These are phyloP conservation scores for Dendroctonus valens DNA, from an alignment of 1,140 invertebrate species.

Conservation along the genomic window DNA sequence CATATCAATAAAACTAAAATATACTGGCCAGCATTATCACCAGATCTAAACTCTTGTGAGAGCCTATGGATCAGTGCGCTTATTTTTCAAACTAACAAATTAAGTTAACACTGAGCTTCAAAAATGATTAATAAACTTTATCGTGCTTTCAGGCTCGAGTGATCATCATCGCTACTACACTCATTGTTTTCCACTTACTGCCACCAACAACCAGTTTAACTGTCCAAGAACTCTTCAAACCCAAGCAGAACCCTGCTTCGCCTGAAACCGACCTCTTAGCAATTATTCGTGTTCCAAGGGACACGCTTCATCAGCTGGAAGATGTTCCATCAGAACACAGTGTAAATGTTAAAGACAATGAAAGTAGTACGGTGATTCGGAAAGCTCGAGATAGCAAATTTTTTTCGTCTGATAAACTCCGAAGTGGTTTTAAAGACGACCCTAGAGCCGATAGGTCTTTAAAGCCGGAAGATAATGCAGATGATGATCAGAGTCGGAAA, in stretches of 20 bases:
- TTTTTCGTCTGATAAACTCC: slow-evolving; percentile 28
- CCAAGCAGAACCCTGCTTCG: neutral
- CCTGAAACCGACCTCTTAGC: slow-evolving; percentile 1
- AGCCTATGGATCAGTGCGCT: too few species aligned
- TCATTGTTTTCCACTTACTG: too few species aligned
- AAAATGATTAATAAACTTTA: too few species aligned
- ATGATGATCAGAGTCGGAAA: slow-evolving; percentile 4
- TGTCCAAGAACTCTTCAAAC: slow-evolving; percentile 23
- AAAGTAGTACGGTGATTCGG: slow-evolving; percentile 14
- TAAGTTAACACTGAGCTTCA: too few species aligned
- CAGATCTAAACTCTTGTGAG: too few species aligned
- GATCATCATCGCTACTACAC: too few species aligned
- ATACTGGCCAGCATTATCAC: too few species aligned
- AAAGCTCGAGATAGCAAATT: slow-evolving; percentile 27
- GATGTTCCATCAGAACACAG: neutral
- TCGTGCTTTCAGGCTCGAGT: too few species aligned
- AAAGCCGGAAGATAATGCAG: slow-evolving; percentile 19
- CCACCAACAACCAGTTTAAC: neutral
- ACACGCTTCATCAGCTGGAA: neutral
- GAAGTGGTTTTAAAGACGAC: slow-evolving; percentile 9
- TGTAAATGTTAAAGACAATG: neutral
- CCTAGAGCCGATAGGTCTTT: slow-evolving; percentile 11
- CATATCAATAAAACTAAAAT: too few species aligned
- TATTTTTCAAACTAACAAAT: too few species aligned
- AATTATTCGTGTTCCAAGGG: slow-evolving; percentile 4